phyloP scores from a whole-genome alignment of 1,140 invertebrate genomes.

The Hermetia illucens region DNA sequence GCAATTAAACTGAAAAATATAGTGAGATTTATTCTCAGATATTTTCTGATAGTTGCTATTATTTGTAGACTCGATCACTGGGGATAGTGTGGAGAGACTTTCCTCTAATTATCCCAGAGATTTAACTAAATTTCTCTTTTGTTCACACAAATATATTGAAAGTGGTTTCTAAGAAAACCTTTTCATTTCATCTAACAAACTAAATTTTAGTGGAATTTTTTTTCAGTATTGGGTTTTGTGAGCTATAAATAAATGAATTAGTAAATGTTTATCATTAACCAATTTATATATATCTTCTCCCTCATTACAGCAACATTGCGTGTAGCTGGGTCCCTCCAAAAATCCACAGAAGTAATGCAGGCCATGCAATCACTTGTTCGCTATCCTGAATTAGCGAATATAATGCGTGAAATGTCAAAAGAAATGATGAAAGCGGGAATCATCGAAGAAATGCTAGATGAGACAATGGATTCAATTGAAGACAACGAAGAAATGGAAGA shows the following conservation, averaged over 20 bases:
- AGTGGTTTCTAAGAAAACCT: not conserved
- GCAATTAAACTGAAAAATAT: no score
- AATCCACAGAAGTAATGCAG: conserved; percentile 91
- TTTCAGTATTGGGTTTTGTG: not conserved
- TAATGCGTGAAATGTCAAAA: conserved; percentile 95
- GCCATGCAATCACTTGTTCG: conserved; percentile 86
- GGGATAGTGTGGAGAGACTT: no score
- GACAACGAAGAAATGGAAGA: conserved; percentile 86
- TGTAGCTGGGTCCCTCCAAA: conserved; percentile 78
- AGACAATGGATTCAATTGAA: conserved; percentile 85
- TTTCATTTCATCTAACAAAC: not conserved
- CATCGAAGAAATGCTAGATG: conserved; percentile 98
- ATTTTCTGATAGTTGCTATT: no score
- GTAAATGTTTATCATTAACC: not conserved
- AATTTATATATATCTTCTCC: conserved; percentile 12
- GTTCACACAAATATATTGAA: not conserved
- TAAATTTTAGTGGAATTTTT: not conserved
- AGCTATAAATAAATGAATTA: not conserved
- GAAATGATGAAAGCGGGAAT: conserved; percentile 99
- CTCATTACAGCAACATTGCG: conserved; percentile 72
- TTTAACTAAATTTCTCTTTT: not conserved
- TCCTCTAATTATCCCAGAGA: no score
- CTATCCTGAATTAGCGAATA: conserved; percentile 84
- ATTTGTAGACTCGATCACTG: no score
- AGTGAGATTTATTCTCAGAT: no score